Conservation (phyloP, 2,888 invertebrate genomes). For the Diabrotica balteata region DNA sequence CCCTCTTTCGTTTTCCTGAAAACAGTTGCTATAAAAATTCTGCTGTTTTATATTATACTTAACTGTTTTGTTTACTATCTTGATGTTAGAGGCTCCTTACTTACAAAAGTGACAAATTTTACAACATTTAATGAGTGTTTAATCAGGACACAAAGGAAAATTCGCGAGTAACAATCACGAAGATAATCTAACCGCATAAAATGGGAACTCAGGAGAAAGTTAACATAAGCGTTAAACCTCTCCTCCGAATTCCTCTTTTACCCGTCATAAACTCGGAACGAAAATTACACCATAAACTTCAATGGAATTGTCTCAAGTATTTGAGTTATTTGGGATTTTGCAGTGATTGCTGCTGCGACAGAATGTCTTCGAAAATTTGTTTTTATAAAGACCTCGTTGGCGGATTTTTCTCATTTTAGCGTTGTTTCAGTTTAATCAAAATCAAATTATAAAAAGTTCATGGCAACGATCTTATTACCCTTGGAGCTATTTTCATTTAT, state of each 20-base stretch:
- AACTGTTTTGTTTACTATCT: too few species aligned
- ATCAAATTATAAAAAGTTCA: too few species aligned
- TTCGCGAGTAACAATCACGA: conserved; percentile 14
- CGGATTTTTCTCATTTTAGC: too few species aligned
- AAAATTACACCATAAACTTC: conserved; percentile 33
- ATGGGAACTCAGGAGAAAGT: conserved; percentile 24
- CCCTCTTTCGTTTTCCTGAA: too few species aligned
- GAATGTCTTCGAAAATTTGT: too few species aligned
- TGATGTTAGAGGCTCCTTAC: too few species aligned
- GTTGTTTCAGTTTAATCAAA: too few species aligned
- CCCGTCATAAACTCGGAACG: conserved; percentile 33
- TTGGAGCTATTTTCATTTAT: too few species aligned
- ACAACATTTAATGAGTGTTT: conserved; percentile 5
- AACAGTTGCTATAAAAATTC: too few species aligned
- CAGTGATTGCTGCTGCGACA: neutral
- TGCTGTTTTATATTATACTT: too few species aligned
- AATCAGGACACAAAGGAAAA: conserved; percentile 10
- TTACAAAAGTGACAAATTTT: neutral
- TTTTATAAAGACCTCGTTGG: too few species aligned
- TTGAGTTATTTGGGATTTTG: conserved; percentile 5
- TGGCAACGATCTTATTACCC: too few species aligned
- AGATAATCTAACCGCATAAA: conserved; percentile 26
- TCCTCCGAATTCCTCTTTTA: conserved; percentile 22
- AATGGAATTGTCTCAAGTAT: conserved; percentile 10
- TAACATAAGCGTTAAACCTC: conserved; percentile 25